Evolutionary conservation across 1,140 invertebrate species (phyloP), one percentile per base, ranked within the genome.

Genomic region (Mylabris phalerata): DNA sequence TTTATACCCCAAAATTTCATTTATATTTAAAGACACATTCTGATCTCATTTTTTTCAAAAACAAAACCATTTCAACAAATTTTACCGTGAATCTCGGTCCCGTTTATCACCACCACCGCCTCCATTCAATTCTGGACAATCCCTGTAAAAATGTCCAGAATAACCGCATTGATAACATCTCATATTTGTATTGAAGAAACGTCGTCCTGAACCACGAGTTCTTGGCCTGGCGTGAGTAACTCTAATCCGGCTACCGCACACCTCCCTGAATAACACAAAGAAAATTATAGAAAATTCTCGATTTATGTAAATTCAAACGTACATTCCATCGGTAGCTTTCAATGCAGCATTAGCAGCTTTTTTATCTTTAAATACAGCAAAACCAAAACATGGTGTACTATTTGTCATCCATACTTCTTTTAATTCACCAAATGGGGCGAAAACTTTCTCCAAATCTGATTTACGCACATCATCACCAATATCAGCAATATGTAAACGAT

Each of bases 321-420:
- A 84, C 82, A 77, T 75, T 69, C 85, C 85, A 77, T 88, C 84
- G 27, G 84, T 71, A 48, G 73, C 81, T 64, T 79, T 76, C 11
- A 83, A 75, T 26, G 85, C 83, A 70, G 85, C 84, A 62, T 82
- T 83, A 24, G 85, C 86, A 77, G 87, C 83, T 59, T 84, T 77
- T 51, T 79, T 78, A 70, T 86, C 83, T 73, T 86, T 84, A 73
- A 80, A 88, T 60, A 88, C 86, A 50, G 87, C 79, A 76, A 88
- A 88, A 24, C 86, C 86, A 79, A 88, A 88, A 27, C 86, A 82
- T 1, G 80, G 79, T 27, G 80, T 80, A 68, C 85, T 86, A 62
- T 84, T 78, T 2, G 85, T 86, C 60, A 87, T 82, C 86, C 86
- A 88, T 9, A 88, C 81, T 71, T 84, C 87, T 60, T 78, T 78